These are phyloP conservation scores for Selenia dentaria DNA, from an alignment of 2,888 invertebrate species.

Conservation along the genomic window DNA sequence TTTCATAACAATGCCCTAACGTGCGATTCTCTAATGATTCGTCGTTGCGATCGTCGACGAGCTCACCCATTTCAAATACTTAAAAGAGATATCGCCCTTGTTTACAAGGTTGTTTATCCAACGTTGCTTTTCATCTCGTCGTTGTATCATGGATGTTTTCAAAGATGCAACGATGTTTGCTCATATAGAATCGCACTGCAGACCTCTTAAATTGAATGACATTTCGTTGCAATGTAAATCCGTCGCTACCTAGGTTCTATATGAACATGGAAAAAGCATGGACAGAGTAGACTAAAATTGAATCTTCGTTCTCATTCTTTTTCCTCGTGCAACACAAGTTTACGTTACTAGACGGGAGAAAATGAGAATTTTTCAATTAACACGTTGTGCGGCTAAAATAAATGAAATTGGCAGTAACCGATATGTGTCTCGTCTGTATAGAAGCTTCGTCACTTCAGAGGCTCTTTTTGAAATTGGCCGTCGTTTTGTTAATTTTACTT, in stretches of 20 bases:
- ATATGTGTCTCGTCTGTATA: constrained; percentile 34
- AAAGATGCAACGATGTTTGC: no score
- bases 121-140: no score
- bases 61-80: no score
- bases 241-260: not conserved
- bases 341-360: constrained; percentile 56
- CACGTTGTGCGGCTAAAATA: constrained; percentile 53
- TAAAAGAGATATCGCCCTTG: no score
- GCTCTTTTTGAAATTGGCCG: constrained; percentile 48
- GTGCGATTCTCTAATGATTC: no score
- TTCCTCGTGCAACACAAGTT: constrained; percentile 50
- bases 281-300: constrained; percentile 3
- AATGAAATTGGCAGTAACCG: constrained; percentile 49
- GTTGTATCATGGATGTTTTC: no score
- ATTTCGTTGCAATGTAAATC: not conserved
- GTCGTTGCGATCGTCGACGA: no score
- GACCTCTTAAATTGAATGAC: no score
- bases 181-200: no score
- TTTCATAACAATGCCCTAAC: no score
- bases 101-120: no score
- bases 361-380: constrained; percentile 77
- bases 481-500: constrained; percentile 48
- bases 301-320: constrained; percentile 10
- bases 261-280: not conserved
- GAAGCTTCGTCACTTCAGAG: constrained; percentile 41